These are phyloP conservation scores for Telmatochromis bifrenatus DNA, from an alignment of 2,113 vertebrate genomes.

Conservation along the genomic window DNA sequence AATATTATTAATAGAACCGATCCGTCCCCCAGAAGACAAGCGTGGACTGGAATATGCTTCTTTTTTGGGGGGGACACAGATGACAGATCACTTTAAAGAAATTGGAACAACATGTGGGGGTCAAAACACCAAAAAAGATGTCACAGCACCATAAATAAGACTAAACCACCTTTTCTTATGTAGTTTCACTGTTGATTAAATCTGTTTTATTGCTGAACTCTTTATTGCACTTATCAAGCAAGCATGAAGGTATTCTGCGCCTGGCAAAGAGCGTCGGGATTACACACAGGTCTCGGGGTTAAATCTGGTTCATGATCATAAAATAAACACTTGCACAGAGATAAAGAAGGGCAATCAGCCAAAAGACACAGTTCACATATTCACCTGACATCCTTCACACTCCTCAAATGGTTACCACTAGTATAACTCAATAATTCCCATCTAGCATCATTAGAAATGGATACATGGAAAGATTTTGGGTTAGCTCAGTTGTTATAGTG, in stretches of 20 bases:
- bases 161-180: background rate
- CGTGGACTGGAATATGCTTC: background rate
- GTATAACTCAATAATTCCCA: background rate
- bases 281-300: background rate
- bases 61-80: background rate
- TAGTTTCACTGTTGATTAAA: background rate
- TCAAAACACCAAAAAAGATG: background rate
- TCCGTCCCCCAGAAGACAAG: background rate
- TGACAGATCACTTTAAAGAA: background rate
- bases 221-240: background rate
- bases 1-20: background rate
- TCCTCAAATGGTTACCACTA: background rate
- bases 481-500: background rate
- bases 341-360: background rate
- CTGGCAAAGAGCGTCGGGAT: background rate
- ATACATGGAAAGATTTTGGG: background rate
- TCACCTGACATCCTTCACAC: background rate
- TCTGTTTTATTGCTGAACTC: background rate
- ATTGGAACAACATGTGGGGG: background rate
- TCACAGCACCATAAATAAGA: background rate
- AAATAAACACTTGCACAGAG: constrained; percentile 1
- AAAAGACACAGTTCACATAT: background rate
- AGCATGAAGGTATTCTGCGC: background rate
- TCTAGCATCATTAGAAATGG: background rate
- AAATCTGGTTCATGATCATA: constrained; percentile 16